phyloP scores from a whole-genome alignment of 2,888 invertebrate genomes.

The Phrixothrix hirtus region DNA sequence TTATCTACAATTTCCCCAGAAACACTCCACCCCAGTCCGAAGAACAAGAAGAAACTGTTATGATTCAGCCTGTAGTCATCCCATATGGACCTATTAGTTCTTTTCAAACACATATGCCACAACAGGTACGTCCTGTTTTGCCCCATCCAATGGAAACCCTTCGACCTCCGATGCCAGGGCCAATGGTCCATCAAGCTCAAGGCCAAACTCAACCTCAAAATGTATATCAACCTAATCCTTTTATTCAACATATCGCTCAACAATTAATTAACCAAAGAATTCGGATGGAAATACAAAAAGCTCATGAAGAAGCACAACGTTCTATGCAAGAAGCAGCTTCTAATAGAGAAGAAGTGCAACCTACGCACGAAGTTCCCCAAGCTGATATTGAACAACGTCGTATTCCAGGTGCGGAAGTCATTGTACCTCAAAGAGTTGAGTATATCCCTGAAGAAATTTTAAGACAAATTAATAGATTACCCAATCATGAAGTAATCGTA shows the following conservation, averaged over 20 bases:
- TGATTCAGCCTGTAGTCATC: conserved; percentile 56
- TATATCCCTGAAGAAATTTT: conserved; percentile 57
- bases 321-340: conserved; percentile 34
- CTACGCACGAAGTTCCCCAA: conserved; percentile 17
- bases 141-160: conserved; percentile 62
- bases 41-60: conserved; percentile 52
- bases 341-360: conserved; percentile 43
- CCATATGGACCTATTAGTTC: conserved; percentile 49
- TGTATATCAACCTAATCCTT: conserved; percentile 57
- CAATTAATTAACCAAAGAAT: conserved; percentile 54
- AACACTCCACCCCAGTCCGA: conserved; percentile 37
- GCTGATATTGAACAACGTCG: conserved; percentile 21
- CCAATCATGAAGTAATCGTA: conserved; percentile 52
- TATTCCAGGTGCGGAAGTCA: conserved; percentile 25
- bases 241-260: conserved; percentile 55
- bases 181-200: conserved; percentile 36
- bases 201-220: conserved; percentile 23
- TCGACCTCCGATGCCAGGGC: conserved; percentile 55
- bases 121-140: conserved; percentile 45
- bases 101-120: conserved; percentile 53
- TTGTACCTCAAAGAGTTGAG: conserved; percentile 55
- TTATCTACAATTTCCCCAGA: conserved; percentile 13
- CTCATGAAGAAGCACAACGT: conserved; percentile 43
- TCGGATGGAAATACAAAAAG: conserved; percentile 49
- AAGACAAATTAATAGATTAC: conserved; percentile 52